Conservation (phyloP, 53 echinoderm and acorn worm species). For the Hippasteria phrygiana region DNA sequence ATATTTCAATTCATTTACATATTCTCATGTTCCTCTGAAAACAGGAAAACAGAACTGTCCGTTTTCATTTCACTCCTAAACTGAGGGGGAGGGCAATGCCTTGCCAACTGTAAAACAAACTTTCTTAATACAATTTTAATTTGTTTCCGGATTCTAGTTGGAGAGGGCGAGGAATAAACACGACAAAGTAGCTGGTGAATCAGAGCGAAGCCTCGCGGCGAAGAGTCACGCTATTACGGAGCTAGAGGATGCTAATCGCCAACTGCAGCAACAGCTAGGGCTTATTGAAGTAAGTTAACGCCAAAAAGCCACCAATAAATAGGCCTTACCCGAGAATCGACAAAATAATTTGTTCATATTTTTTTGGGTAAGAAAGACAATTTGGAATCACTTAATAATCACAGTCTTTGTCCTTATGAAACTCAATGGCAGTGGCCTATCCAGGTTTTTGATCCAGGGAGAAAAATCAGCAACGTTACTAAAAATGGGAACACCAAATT, state of each 20-base stretch:
- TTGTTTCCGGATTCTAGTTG: conserved; percentile 15
- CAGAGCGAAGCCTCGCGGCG: neutral
- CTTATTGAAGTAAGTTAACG: conserved; percentile 22
- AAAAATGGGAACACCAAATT: too few species aligned
- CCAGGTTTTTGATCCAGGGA: too few species aligned
- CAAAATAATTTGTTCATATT: neutral
- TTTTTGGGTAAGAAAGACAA: too few species aligned
- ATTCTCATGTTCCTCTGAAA: too few species aligned
- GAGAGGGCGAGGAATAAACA: neutral
- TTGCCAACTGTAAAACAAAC: neutral
- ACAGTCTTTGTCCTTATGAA: too few species aligned
- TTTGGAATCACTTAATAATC: too few species aligned
- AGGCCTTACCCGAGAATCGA: too few species aligned
- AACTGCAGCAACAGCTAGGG: conserved; percentile 38
- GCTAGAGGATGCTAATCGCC: conserved; percentile 31
- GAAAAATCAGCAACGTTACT: too few species aligned
- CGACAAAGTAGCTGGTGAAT: neutral
- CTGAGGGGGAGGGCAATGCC: too few species aligned
- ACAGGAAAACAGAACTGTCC: too few species aligned
- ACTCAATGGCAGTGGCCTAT: too few species aligned
- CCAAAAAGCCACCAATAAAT: neutral
- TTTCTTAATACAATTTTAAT: neutral
- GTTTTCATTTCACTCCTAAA: neutral
- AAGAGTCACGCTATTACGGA: conserved; percentile 10
- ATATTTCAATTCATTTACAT: too few species aligned